Conservation (phyloP, 2,888 invertebrate species). For the Eupithecia exiguata region DNA sequence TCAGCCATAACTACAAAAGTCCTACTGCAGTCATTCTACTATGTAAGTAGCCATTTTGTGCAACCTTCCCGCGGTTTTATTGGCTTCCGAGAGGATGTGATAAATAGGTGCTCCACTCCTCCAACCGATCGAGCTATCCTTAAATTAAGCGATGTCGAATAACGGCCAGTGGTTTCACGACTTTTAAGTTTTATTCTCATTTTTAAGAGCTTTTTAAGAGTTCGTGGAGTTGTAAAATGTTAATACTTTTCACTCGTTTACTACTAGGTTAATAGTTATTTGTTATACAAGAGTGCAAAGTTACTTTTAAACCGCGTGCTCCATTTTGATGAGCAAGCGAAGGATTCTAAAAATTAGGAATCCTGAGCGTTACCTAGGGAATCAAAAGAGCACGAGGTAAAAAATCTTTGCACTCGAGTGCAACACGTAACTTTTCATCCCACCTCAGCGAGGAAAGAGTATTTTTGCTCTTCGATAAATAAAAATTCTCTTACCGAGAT, state of each 20-base stretch:
- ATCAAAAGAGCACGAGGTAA: too few relatives aligned
- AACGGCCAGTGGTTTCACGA: slow-evolving; percentile 15
- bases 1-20: neutral
- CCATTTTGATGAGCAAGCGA: too few relatives aligned
- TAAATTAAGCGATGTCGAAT: slow-evolving; percentile 38
- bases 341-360: too few relatives aligned
- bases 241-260: neutral
- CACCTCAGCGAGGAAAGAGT: too few relatives aligned
- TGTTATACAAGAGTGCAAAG: too few relatives aligned
- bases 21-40: neutral
- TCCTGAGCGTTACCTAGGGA: too few relatives aligned
- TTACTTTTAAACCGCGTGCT: too few relatives aligned
- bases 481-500: too few relatives aligned
- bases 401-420: too few relatives aligned
- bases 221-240: neutral
- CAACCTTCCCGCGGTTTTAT: slow-evolving; percentile 41
- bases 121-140: slow-evolving; percentile 37
- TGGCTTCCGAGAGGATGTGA: slow-evolving; percentile 44
- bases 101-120: slow-evolving; percentile 41
- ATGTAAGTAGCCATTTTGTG: slow-evolving; percentile 30
- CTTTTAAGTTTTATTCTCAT: neutral
- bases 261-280: neutral
- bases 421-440: too few relatives aligned
- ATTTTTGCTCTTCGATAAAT: too few relatives aligned
- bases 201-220: slow-evolving; percentile 1